These are phyloP conservation scores for Timema cristinae DNA, from an alignment of 2,888 invertebrate genomes.

Conservation along the genomic window DNA sequence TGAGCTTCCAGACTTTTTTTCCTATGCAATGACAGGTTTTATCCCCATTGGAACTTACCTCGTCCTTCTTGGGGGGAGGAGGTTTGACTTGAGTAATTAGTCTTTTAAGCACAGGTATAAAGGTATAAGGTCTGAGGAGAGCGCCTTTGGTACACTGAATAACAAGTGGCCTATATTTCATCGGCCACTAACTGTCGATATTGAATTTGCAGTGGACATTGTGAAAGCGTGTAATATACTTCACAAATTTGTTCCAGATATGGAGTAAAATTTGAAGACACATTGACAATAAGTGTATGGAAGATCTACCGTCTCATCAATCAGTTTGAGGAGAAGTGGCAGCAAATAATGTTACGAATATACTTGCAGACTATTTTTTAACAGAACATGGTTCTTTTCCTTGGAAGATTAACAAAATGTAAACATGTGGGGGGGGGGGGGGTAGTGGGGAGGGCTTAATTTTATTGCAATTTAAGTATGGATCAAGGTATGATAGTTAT, in stretches of 20 bases:
- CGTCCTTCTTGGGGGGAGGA: constrained; percentile 19
- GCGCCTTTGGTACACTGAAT: constrained; percentile 37
- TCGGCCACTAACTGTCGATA: constrained; percentile 31
- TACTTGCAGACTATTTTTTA: too few relatives aligned
- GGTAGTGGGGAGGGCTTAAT: too few relatives aligned
- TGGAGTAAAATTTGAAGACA: constrained; percentile 29
- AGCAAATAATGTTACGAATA: too few relatives aligned
- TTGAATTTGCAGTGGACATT: constrained; percentile 33
- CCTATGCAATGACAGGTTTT: constrained; percentile 26
- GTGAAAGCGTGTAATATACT: constrained; percentile 35
- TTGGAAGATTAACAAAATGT: too few relatives aligned
- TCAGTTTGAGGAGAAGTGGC: too few relatives aligned
- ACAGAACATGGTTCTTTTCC: too few relatives aligned
- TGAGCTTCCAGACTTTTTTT: constrained; percentile 18
- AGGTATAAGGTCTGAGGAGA: constrained; percentile 36
- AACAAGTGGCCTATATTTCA: constrained; percentile 40
- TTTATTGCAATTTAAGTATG: too few relatives aligned
- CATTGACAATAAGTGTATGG: constrained; percentile 31
- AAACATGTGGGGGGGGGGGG: too few relatives aligned
- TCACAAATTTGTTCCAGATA: constrained; percentile 30
- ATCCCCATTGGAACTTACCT: constrained; percentile 18
- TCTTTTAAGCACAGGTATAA: constrained; percentile 33
- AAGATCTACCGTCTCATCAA: constrained; percentile 27
- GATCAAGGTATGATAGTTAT: too few relatives aligned
- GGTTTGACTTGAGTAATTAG: constrained; percentile 22